phyloP scores from a whole-genome alignment of 2,888 invertebrate species.

The Hirtodrosophila alboralis region DNA sequence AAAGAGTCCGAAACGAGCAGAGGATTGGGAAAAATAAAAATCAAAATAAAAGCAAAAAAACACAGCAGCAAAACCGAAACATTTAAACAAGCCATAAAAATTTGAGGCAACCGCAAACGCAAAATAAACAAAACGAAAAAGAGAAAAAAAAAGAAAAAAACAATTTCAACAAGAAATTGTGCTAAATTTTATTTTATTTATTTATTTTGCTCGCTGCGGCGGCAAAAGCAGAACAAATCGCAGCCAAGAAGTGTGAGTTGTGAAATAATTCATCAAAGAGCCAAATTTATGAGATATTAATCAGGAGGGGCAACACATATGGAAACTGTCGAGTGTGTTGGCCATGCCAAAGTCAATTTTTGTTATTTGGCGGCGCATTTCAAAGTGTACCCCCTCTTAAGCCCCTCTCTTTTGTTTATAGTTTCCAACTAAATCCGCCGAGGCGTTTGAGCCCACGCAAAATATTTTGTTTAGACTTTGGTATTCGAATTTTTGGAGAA shows the following conservation, averaged over 20 bases:
- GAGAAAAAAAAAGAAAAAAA: too few species aligned
- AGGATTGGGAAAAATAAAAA: conserved; percentile 19
- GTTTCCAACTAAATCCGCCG: conserved; percentile 48
- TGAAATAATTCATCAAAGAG: conserved; percentile 74
- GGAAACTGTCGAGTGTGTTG: conserved; percentile 50
- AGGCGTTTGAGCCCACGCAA: conserved; percentile 61
- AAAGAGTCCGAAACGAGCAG: conserved; percentile 24
- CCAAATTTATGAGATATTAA: conserved; percentile 71
- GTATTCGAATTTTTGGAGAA: conserved; percentile 37
- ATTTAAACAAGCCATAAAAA: conserved; percentile 71
- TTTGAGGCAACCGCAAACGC: conserved; percentile 49
- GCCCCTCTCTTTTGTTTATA: conserved; percentile 22
- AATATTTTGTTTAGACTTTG: conserved; percentile 8
- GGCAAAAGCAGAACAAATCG: conserved; percentile 51
- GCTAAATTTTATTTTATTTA: conserved; percentile 69
- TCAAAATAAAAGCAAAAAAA: conserved; percentile 13
- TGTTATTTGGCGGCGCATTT: conserved; percentile 65
- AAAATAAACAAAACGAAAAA: conserved; percentile 61
- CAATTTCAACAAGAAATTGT: conserved; percentile 43
- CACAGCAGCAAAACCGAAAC: conserved; percentile 26
- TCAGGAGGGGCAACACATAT: conserved; percentile 58
- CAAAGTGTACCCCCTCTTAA: conserved; percentile 45
- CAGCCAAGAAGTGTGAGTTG: conserved; percentile 47
- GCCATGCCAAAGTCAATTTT: conserved; percentile 68
- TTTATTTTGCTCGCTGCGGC: conserved; percentile 28